Percentiles rank a stretch among this genome's conserved stretches.
Conservation (phyloP, 1,140 invertebrate genomes). For the Caenorhabditis inopinata region DNA sequence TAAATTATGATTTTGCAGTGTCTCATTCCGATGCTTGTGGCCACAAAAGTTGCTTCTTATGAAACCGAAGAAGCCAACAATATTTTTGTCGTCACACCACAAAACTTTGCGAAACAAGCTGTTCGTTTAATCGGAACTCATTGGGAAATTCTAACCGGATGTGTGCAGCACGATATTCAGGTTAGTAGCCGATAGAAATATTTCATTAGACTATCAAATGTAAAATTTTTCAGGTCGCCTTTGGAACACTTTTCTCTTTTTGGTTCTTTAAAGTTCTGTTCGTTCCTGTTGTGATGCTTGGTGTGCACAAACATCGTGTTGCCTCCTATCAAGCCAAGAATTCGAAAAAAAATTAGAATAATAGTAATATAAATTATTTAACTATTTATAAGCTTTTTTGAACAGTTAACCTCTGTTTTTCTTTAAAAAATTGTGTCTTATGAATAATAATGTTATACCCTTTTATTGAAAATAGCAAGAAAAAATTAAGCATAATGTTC, state of each 20-base stretch:
- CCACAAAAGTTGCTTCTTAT: constrained; percentile 64
- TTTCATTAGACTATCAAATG: too few species aligned
- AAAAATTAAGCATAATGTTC: too few species aligned
- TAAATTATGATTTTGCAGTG: constrained; percentile 59
- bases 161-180: constrained; percentile 63
- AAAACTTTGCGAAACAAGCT: constrained; percentile 60
- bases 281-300: constrained; percentile 61
- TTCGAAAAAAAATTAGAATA: not conserved
- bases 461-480: too few species aligned
- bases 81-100: constrained; percentile 57
- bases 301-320: constrained; percentile 56
- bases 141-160: constrained; percentile 58
- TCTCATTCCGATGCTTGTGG: constrained; percentile 62
- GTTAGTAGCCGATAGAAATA: constrained; percentile 40
- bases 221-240: constrained; percentile 52
- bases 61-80: constrained; percentile 60
- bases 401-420: not conserved
- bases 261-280: constrained; percentile 61
- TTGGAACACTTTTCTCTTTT: constrained; percentile 60
- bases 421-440: too few species aligned
- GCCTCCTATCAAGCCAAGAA: constrained; percentile 47
- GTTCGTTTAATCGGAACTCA: constrained; percentile 57
- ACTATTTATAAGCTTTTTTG: not conserved
- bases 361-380: not conserved
- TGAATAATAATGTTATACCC: too few species aligned